Evolutionary conservation across 2,888 invertebrate species (phyloP).

Genomic region (Metalampra italica): DNA sequence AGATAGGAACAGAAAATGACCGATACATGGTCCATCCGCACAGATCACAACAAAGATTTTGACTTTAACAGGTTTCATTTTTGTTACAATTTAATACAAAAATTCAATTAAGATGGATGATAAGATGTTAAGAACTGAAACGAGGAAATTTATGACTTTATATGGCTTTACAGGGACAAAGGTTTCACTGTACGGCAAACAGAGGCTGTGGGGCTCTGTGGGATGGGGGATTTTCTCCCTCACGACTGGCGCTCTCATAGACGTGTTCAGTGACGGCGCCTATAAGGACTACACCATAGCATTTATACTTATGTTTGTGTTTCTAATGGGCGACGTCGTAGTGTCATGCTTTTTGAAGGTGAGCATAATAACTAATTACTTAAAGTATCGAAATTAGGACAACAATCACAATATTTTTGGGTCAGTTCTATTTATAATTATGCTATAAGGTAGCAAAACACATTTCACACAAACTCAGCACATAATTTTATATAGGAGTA

Average conservation of each 20-base stretch:
- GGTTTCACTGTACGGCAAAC: conserved; percentile 89
- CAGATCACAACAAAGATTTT: too few relatives aligned
- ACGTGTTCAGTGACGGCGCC: conserved; percentile 82
- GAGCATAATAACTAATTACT: conserved; percentile 6
- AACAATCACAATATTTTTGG: not conserved
- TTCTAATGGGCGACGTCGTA: conserved; percentile 82
- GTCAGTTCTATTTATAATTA: too few relatives aligned
- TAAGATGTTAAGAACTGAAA: too few relatives aligned
- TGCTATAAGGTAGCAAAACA: too few relatives aligned
- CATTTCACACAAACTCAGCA: too few relatives aligned
- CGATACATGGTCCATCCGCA: too few relatives aligned
- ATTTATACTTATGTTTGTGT: conserved; percentile 85
- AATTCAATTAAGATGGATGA: too few relatives aligned
- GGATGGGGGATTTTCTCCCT: conserved; percentile 91
- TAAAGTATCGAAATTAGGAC: not conserved
- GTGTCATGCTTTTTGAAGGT: conserved; percentile 83
- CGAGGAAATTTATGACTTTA: not conserved
- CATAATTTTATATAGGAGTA: too few relatives aligned
- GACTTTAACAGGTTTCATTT: too few relatives aligned
- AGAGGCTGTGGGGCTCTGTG: conserved; percentile 92
- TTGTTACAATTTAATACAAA: too few relatives aligned
- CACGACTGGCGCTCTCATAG: conserved; percentile 87
- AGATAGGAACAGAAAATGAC: too few relatives aligned
- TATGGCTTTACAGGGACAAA: conserved; percentile 78
- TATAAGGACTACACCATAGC: conserved; percentile 88